These are phyloP conservation scores for Rhinoptilus africanus DNA, from an alignment of 2,113 vertebrate species.

Conservation along the genomic window DNA sequence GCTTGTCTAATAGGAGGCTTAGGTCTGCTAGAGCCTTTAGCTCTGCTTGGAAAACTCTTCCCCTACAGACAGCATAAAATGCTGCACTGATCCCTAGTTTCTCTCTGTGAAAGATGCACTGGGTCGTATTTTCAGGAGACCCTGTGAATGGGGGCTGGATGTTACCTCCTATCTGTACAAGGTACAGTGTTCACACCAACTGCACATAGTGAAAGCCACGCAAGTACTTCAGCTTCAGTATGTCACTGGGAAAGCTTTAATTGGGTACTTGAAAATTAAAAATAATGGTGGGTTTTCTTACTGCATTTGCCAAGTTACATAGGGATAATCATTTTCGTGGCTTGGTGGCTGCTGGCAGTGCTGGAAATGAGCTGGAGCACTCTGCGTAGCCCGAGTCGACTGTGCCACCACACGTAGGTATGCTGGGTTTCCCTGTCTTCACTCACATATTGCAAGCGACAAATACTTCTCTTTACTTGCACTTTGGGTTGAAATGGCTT, in stretches of 20 bases:
- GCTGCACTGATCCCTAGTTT: not conserved
- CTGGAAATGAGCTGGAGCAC: accelerated
- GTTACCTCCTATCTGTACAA: not conserved
- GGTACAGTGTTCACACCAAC: not conserved
- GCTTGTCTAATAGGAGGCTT: not conserved
- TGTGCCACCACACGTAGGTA: accelerated
- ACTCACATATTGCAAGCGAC: not conserved
- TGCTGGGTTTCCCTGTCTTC: not conserved
- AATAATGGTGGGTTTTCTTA: not conserved
- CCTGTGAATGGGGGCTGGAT: accelerated
- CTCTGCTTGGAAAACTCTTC: not conserved
- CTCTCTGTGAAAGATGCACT: not conserved
- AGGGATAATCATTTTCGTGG: accelerated
- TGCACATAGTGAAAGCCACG: accelerated
- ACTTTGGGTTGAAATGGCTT: slow-evolving; percentile 87
- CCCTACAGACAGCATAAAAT: not conserved
- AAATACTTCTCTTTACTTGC: slow-evolving; percentile 64
- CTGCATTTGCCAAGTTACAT: not conserved
- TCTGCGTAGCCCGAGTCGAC: accelerated
- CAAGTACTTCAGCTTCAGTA: not conserved
- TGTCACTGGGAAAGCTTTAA: slow-evolving; percentile 9
- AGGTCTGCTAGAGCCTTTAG: not conserved
- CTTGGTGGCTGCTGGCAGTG: not conserved
- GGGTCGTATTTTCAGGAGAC: not conserved
- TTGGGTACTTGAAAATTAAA: not conserved